phyloP scores from a whole-genome alignment of 2,797 vertebrate genomes.

The Lateolabrax maculatus region DNA sequence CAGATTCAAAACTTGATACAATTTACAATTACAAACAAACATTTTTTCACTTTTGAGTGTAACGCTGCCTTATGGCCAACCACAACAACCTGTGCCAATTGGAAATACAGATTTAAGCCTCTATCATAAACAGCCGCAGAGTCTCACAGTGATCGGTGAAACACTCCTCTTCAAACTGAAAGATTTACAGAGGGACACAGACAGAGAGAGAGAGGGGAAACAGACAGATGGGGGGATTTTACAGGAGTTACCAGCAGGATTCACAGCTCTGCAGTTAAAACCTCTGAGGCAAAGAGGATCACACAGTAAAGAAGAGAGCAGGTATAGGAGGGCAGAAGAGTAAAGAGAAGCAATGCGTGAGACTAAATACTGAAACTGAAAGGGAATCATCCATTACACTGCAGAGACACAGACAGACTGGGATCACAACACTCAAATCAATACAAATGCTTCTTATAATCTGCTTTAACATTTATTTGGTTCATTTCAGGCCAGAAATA shows the following conservation, averaged over 20 bases:
- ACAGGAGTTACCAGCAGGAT: slow-evolving; percentile 35
- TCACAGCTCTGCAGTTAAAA: slow-evolving; percentile 39
- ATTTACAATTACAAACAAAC: neutral
- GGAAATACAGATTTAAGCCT: neutral
- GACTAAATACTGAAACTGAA: neutral
- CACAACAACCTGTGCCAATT: neutral
- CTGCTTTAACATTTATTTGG: neutral
- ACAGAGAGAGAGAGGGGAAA: neutral
- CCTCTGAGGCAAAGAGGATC: slow-evolving; percentile 15
- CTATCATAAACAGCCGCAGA: neutral
- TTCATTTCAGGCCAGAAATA: neutral
- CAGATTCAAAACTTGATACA: neutral
- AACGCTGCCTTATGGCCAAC: neutral
- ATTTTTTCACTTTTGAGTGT: neutral
- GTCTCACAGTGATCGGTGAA: neutral
- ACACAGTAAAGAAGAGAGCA: slow-evolving; percentile 8
- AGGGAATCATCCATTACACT: neutral
- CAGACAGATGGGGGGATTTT: slow-evolving; percentile 10
- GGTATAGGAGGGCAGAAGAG: neutral
- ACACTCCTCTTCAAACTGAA: slow-evolving; percentile 12
- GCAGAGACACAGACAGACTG: neutral
- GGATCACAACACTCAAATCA: neutral
- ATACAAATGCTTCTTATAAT: neutral
- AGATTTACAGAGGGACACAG: neutral
- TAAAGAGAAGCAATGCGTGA: neutral